These are phyloP conservation scores for Takifugu flavidus DNA, from an alignment of 2,113 vertebrate genomes.

Conservation along the genomic window DNA sequence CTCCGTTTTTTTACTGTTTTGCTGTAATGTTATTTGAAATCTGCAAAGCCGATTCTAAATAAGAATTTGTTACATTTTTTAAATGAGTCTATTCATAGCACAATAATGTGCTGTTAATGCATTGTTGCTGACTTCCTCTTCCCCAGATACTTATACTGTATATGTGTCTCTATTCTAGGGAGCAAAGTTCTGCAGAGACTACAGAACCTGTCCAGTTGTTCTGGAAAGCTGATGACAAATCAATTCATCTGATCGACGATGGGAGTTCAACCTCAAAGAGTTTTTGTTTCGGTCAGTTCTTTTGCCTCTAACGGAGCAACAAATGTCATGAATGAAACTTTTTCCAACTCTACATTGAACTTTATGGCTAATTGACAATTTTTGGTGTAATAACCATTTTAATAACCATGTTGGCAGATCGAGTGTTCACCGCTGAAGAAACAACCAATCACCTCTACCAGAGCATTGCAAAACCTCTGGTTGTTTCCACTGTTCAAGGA, in stretches of 20 bases:
- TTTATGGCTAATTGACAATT: neutral
- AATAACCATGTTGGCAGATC: conserved; percentile 68
- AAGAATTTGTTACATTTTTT: too few species aligned
- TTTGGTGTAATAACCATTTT: neutral
- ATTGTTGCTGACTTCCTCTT: neutral
- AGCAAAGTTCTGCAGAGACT: conserved; percentile 55
- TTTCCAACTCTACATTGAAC: too few species aligned
- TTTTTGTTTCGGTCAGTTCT: conserved; percentile 85
- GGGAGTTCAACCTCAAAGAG: conserved; percentile 73
- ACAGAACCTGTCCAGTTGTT: conserved; percentile 66
- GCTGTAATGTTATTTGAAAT: too few species aligned
- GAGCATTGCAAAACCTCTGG: conserved; percentile 86
- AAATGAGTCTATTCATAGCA: too few species aligned
- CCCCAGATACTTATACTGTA: neutral
- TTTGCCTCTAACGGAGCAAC: neutral
- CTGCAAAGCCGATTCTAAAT: too few species aligned
- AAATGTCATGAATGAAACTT: neutral
- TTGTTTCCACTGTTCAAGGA: conserved; percentile 87
- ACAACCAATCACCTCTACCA: conserved; percentile 85
- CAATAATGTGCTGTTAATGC: neutral
- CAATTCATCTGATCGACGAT: conserved; percentile 82
- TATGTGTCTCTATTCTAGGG: conserved; percentile 61
- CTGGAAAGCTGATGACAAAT: conserved; percentile 83
- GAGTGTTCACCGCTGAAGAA: conserved; percentile 84
- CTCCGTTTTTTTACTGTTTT: too few species aligned